Conservation (phyloP, 2,888 invertebrate species). For the Pollenia griseotomentosa region DNA sequence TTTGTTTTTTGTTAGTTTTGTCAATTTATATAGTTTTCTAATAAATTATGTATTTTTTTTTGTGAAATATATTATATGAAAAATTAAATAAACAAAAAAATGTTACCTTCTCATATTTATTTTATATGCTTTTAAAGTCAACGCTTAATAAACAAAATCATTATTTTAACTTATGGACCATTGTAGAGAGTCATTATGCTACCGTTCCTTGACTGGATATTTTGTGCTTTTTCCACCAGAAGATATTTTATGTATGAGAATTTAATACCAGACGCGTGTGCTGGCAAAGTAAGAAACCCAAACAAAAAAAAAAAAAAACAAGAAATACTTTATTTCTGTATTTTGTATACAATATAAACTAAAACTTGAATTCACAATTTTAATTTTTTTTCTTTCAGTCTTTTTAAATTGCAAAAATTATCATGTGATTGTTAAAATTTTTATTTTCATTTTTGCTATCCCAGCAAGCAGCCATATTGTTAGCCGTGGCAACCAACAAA, state of each 20-base stretch:
- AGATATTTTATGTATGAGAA: conserved; percentile 69
- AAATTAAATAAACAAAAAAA: conserved; percentile 21
- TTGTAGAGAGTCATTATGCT: conserved; percentile 72
- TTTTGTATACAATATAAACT: conserved; percentile 31
- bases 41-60: conserved; percentile 27
- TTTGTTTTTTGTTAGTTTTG: conserved; percentile 7
- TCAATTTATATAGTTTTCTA: conserved; percentile 40
- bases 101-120: conserved; percentile 38
- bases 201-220: conserved; percentile 56
- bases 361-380: conserved; percentile 49
- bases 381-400: conserved; percentile 13
- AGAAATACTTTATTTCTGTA: conserved; percentile 11
- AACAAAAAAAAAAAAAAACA: background rate
- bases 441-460: conserved; percentile 49
- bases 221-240: conserved; percentile 7
- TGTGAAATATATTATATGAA: conserved; percentile 5
- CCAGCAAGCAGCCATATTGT: conserved; percentile 71
- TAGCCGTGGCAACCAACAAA: conserved; percentile 21
- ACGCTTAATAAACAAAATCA: conserved; percentile 72
- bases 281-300: conserved; percentile 10
- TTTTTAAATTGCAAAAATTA: conserved; percentile 65
- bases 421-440: conserved; percentile 66
- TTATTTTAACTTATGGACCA: conserved; percentile 73
- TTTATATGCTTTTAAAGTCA: conserved; percentile 70
- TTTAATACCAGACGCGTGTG: conserved; percentile 64